These are phyloP conservation scores for Semnornis frantzii DNA, from an alignment of 2,113 vertebrate genomes.

Conservation along the genomic window DNA sequence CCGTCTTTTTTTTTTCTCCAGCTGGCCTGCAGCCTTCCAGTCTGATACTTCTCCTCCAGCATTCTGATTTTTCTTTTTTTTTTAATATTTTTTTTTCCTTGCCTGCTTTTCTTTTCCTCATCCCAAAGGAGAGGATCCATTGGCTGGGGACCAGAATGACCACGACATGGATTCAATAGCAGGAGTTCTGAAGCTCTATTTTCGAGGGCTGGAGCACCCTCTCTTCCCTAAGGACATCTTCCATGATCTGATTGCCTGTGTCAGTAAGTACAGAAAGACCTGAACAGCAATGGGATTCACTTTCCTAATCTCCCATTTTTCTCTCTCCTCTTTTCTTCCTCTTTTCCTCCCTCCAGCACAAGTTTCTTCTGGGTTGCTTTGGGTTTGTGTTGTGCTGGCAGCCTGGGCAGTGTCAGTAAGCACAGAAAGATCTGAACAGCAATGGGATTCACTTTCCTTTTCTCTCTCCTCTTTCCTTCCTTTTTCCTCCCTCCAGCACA, in stretches of 20 bases:
- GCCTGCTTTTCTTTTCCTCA: slow-evolving; percentile 2
- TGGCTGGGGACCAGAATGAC: slow-evolving; percentile 97
- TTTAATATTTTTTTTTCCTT: too few relatives aligned
- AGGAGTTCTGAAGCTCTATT: slow-evolving; percentile 96
- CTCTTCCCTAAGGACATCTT: slow-evolving; percentile 99
- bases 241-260: slow-evolving; percentile 94
- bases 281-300: background rate
- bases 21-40: background rate
- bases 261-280: slow-evolving; percentile 85
- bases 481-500: background rate
- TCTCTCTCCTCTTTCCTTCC: background rate
- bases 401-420: slow-evolving; percentile 84
- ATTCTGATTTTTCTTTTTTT: background rate
- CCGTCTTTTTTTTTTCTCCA: background rate
- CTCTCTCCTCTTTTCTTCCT: background rate
- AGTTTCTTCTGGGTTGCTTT: background rate
- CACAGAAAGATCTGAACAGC: background rate
- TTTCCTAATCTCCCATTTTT: background rate
- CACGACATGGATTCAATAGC: slow-evolving; percentile 99
- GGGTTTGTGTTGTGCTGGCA: background rate
- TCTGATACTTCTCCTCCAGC: background rate
- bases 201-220: slow-evolving; percentile 91
- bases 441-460: background rate
- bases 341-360: background rate
- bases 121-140: slow-evolving; percentile 89